A percentile compares a stretch with the other conserved stretches of the same genome.
phyloP scores from a whole-genome alignment of 2,113 vertebrate genomes.

The Mustela nigripes region DNA sequence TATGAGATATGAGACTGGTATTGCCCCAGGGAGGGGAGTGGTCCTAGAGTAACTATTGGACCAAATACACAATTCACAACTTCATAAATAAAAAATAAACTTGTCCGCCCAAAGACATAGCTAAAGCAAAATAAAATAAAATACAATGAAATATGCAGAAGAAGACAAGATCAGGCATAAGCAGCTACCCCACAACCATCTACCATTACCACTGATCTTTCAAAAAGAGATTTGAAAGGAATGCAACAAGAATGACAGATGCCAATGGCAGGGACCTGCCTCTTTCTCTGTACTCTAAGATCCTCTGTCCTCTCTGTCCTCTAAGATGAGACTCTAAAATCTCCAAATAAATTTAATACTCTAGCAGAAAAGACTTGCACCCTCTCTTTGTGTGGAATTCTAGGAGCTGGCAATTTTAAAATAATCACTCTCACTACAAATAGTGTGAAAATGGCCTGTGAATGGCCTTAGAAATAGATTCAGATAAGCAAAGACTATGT shows the following conservation, averaged over 20 bases:
- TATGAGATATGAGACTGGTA: background rate
- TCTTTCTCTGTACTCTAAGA: background rate
- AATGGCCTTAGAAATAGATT: background rate
- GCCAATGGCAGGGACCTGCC: accelerated
- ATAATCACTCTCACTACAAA: background rate
- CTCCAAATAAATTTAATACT: background rate
- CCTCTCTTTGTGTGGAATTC: background rate
- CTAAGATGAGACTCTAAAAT: background rate
- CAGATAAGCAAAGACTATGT: background rate
- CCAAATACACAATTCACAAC: background rate
- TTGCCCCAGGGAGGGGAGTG: background rate
- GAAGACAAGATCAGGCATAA: background rate
- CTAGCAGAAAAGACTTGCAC: background rate
- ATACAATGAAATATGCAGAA: background rate
- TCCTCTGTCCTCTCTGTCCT: background rate
- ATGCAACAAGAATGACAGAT: background rate
- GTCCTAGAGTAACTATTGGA: background rate
- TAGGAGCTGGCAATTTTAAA: background rate
- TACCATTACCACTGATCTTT: background rate
- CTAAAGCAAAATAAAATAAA: background rate
- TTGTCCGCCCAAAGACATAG: background rate
- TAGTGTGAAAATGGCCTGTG: background rate
- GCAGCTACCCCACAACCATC: background rate
- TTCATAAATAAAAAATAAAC: background rate
- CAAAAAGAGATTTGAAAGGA: background rate